phyloP scores from a whole-genome alignment of 1,140 invertebrate species.

The Idris sp. region DNA sequence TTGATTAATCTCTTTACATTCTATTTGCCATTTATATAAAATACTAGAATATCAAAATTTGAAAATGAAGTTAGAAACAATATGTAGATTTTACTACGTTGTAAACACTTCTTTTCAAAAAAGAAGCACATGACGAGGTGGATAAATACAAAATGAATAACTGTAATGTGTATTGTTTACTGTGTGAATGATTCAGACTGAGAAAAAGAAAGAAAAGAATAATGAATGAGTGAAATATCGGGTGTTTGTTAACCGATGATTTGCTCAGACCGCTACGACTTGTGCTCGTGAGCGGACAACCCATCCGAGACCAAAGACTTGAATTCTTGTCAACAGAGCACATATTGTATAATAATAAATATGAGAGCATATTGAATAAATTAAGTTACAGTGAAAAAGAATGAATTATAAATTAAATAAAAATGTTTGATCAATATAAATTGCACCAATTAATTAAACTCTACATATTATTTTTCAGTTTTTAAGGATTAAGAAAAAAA shows the following conservation, averaged over 20 bases:
- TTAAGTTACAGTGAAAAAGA: slow-evolving; percentile 50
- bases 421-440: slow-evolving; percentile 52
- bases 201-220: no score
- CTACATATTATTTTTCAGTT: no score
- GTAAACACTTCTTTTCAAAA: slow-evolving; percentile 45
- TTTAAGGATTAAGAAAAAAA: no score
- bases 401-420: slow-evolving; percentile 50
- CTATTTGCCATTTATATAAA: no score
- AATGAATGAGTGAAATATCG: slow-evolving; percentile 65
- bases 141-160: slow-evolving; percentile 50
- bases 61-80: slow-evolving; percentile 36
- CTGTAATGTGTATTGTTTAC: slow-evolving; percentile 59
- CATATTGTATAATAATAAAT: slow-evolving; percentile 62
- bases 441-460: no score
- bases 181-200: slow-evolving; percentile 60
- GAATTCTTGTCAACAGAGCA: slow-evolving; percentile 71
- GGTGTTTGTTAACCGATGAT: slow-evolving; percentile 76
- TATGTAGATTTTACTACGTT: slow-evolving; percentile 35
- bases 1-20: no score
- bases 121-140: slow-evolving; percentile 58
- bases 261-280: slow-evolving; percentile 75
- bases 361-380: slow-evolving; percentile 55
- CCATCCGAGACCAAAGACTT: slow-evolving; percentile 77
- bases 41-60: no score
- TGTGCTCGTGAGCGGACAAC: slow-evolving; percentile 68